Evolutionary conservation across 2,113 vertebrate species (phyloP).

Genomic region (Promerops cafer): DNA sequence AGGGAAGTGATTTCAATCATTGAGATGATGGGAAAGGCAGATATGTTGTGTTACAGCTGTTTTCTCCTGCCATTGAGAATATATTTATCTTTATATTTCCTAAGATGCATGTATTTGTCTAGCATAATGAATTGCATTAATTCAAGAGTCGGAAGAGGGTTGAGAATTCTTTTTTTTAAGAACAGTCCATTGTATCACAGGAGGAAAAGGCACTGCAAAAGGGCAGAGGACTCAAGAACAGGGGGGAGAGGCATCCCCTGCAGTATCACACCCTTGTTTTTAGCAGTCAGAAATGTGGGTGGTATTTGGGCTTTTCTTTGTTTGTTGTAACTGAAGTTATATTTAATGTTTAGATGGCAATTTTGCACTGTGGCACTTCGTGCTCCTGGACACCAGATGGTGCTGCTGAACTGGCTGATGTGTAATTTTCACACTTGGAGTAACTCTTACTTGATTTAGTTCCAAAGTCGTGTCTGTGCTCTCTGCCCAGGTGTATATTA

Average conservation of each 20-base stretch:
- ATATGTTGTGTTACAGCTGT: not conserved
- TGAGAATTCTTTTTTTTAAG: not conserved
- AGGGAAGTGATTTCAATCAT: not conserved
- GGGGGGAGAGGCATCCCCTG: not conserved
- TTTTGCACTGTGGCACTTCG: not conserved
- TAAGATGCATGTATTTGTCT: not conserved
- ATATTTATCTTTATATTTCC: not conserved
- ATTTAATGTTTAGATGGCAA: not conserved
- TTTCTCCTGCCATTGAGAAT: not conserved
- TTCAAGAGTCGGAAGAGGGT: not conserved
- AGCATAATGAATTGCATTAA: not conserved
- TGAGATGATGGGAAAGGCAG: not conserved
- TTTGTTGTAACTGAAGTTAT: not conserved
- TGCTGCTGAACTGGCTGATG: conserved; percentile 12
- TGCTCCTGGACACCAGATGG: conserved; percentile 51
- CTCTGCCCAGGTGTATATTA: not conserved
- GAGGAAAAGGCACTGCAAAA: not conserved
- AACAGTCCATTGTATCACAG: not conserved
- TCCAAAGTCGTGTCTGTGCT: not conserved
- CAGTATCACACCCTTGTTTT: not conserved
- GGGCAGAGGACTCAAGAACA: not conserved
- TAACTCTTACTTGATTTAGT: not conserved
- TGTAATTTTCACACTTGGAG: not conserved
- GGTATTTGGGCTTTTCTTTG: not conserved
- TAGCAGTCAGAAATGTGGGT: not conserved